These are phyloP conservation scores for Ciconia nigra DNA, from an alignment of 2,797 vertebrate species.

Conservation along the genomic window DNA sequence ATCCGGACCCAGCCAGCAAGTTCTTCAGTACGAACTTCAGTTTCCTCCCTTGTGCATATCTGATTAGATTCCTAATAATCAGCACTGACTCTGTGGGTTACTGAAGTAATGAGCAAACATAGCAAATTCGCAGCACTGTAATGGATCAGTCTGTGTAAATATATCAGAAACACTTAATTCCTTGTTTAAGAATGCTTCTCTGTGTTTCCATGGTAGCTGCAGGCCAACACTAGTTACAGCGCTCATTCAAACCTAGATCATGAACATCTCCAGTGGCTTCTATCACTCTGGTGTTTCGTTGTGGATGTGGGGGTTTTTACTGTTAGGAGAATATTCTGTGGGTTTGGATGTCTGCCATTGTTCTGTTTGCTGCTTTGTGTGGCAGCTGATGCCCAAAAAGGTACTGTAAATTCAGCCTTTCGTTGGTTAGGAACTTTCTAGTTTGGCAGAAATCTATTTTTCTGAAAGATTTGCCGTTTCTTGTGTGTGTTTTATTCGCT, in stretches of 20 bases:
- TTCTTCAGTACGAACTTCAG: background rate
- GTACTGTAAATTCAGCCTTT: background rate
- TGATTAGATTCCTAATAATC: fast-evolving
- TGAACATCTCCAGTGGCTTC: background rate
- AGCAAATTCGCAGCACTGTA: background rate
- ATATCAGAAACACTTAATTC: background rate
- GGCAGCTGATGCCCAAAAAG: background rate
- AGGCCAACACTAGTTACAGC: fast-evolving
- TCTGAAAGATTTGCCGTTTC: background rate
- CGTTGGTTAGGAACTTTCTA: background rate
- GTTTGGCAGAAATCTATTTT: background rate
- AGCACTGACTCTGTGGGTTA: background rate
- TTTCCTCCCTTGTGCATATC: background rate
- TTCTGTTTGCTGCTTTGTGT: background rate
- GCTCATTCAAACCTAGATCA: background rate
- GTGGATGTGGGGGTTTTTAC: background rate
- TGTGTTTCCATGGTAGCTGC: background rate
- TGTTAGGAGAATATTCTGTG: background rate
- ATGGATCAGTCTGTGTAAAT: fast-evolving
- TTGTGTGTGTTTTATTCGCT: background rate
- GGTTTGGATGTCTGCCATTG: background rate
- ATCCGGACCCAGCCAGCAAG: background rate
- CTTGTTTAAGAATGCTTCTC: background rate
- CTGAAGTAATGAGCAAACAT: background rate
- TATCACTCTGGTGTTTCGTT: background rate